Percentiles rank a stretch among this genome's conserved stretches.
Evolutionary conservation across 2,888 invertebrate genomes (phyloP).

Genomic region (Caenorhabditis sp.): DNA sequence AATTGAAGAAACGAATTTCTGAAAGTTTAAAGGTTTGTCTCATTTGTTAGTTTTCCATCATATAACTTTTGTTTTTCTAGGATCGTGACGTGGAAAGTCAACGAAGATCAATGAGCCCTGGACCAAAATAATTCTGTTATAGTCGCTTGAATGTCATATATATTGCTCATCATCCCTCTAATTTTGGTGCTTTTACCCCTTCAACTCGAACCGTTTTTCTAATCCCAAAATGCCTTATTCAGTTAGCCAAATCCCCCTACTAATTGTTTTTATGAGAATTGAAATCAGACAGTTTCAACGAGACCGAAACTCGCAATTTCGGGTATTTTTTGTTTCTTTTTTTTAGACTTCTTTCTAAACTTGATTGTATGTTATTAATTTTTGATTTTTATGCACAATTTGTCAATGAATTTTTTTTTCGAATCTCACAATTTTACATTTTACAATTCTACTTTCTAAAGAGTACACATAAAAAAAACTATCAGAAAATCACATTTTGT

Average conservation of each 20-base stretch:
- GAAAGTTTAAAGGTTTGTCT: conserved; percentile 69
- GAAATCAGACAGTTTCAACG: conserved; percentile 29
- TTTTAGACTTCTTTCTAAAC: background rate
- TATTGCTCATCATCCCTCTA: conserved; percentile 32
- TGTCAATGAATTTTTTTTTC: background rate
- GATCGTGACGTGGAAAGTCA: conserved; percentile 50
- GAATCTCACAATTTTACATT: no score
- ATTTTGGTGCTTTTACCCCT: conserved; percentile 33
- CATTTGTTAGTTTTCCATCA: no score
- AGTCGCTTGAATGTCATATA: background rate
- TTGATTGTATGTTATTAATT: background rate
- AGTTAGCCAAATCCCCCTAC: conserved; percentile 15
- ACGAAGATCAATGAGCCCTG: conserved; percentile 44
- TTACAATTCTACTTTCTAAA: no score
- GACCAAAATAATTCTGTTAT: conserved; percentile 16
- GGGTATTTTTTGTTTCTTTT: conserved; percentile 13
- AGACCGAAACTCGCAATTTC: conserved; percentile 13
- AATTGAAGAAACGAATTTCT: conserved; percentile 85
- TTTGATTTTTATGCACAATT: background rate
- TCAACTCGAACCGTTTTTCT: no score
- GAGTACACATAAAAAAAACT: no score
- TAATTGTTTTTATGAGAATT: conserved; percentile 11
- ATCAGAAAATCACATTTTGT: no score
- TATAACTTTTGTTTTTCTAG: no score
- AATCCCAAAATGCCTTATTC: conserved; percentile 11